These are phyloP conservation scores for Grantiella picta DNA, from an alignment of 2,113 vertebrate species.

Conservation along the genomic window DNA sequence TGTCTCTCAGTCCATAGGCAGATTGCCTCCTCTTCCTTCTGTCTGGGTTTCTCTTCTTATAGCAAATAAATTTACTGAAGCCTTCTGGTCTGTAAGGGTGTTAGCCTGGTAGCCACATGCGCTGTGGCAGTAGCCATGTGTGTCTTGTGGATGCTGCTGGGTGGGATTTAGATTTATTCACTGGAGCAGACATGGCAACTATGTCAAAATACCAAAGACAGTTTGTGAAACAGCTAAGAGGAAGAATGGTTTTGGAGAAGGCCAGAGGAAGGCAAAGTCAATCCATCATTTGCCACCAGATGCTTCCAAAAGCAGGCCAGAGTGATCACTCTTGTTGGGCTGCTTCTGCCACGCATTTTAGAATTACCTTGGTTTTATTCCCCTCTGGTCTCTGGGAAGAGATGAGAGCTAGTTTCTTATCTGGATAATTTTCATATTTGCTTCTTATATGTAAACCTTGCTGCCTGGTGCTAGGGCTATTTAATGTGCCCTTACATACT, in stretches of 20 bases:
- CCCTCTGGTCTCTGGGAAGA: neutral
- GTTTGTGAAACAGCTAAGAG: neutral
- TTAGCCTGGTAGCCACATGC: neutral
- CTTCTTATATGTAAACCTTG: neutral
- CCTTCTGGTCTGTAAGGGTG: neutral
- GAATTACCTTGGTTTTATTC: neutral
- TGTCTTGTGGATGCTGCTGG: neutral
- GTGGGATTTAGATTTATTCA: neutral
- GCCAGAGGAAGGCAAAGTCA: neutral
- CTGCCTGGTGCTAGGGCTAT: neutral
- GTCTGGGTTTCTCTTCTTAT: neutral
- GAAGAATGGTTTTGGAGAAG: neutral
- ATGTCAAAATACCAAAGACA: neutral
- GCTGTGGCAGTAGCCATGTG: neutral
- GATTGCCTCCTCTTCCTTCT: neutral
- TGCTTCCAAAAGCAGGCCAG: neutral
- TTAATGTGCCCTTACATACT: neutral
- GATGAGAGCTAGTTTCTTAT: neutral
- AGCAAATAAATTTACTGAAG: neutral
- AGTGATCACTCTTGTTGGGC: neutral
- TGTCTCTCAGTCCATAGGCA: neutral
- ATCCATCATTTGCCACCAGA: accelerated
- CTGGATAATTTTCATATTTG: neutral
- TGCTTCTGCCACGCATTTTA: neutral
- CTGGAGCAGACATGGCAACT: neutral